Conservation (phyloP, 2,888 invertebrate genomes). For the Torymus aiolomorphi region DNA sequence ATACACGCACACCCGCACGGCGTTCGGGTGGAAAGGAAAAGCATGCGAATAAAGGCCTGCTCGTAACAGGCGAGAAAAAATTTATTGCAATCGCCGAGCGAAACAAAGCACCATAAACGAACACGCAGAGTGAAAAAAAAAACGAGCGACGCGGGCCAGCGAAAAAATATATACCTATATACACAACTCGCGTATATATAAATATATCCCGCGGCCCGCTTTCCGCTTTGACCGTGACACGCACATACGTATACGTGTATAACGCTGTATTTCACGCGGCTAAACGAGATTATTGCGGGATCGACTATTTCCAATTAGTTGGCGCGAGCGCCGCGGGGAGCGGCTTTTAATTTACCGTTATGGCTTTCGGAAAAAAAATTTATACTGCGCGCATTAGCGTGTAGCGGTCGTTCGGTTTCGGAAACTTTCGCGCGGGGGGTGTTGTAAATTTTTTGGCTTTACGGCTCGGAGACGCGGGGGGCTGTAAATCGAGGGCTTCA, state of each 20-base stretch:
- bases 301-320: slow-evolving; percentile 45
- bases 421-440: too few relatives aligned
- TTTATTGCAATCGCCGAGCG: slow-evolving; percentile 10
- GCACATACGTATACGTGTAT: not conserved
- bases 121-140: not conserved
- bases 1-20: too few relatives aligned
- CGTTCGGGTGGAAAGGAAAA: not conserved
- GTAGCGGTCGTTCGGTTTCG: too few relatives aligned
- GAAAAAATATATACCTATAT: not conserved
- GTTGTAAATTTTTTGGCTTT: too few relatives aligned
- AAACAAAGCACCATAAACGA: slow-evolving; percentile 23
- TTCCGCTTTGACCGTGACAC: not conserved
- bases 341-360: too few relatives aligned
- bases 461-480: too few relatives aligned
- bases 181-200: too few relatives aligned
- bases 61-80: not conserved
- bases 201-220: not conserved
- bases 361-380: too few relatives aligned
- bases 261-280: not conserved
- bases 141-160: not conserved
- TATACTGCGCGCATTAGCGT: too few relatives aligned
- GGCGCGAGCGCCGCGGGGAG: not conserved
- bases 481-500: too few relatives aligned
- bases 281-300: slow-evolving; percentile 42
- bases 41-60: not conserved